These are phyloP conservation scores for Rhimphoctona megacephalus DNA, from an alignment of 2,888 invertebrate species.

Conservation along the genomic window DNA sequence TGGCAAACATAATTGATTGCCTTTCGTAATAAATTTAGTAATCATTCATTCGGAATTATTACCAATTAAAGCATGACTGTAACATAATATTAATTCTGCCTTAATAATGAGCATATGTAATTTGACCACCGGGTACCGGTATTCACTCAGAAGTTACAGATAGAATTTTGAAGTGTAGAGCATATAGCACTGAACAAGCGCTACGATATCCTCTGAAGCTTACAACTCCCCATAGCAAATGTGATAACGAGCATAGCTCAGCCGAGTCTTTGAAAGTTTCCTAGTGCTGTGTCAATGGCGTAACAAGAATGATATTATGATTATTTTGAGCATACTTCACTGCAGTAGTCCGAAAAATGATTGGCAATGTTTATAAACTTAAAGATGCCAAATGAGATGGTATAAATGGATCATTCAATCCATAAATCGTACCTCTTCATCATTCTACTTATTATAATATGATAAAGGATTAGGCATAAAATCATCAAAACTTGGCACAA, in stretches of 20 bases:
- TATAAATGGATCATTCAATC: background rate
- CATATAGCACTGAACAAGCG: background rate
- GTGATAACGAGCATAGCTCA: background rate
- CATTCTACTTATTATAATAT: background rate
- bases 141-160: background rate
- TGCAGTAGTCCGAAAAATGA: background rate
- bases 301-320: background rate
- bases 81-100: background rate
- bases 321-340: background rate
- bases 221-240: slow-evolving; percentile 1
- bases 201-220: background rate
- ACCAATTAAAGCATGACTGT: background rate
- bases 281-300: background rate
- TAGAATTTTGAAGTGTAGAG: background rate
- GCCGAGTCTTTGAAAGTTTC: background rate
- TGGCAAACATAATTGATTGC: background rate
- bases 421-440: background rate
- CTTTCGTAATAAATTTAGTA: background rate
- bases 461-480: background rate
- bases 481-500: background rate
- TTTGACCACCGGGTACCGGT: background rate
- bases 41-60: background rate
- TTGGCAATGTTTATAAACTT: background rate
- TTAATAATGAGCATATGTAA: background rate
- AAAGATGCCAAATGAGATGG: background rate